Conservation (phyloP, 2,888 invertebrate genomes). For the Epistrophe grossulariae region DNA sequence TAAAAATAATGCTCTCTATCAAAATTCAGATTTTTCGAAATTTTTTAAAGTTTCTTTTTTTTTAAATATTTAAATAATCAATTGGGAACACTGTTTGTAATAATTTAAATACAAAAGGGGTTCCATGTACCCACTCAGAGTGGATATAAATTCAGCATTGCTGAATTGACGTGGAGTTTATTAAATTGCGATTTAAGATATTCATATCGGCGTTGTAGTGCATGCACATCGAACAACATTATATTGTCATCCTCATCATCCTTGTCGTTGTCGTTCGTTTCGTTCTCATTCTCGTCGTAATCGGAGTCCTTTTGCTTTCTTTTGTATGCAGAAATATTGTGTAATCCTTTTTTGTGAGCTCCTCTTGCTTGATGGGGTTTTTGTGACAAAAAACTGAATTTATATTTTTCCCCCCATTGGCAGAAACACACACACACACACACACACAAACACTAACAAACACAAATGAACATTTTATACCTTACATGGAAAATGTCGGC, state of each 20-base stretch:
- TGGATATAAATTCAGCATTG: constrained; percentile 45
- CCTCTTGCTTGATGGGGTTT: constrained; percentile 19
- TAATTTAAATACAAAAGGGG: constrained; percentile 1
- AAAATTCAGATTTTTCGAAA: too few relatives aligned
- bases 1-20: too few relatives aligned
- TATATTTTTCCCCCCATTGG: constrained; percentile 40
- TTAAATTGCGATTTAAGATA: constrained; percentile 72
- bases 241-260: constrained; percentile 39
- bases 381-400: constrained; percentile 51
- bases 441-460: background rate
- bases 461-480: background rate
- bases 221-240: constrained; percentile 68
- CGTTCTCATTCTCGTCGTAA: constrained; percentile 38
- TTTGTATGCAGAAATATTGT: constrained; percentile 63
- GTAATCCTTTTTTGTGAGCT: constrained; percentile 53
- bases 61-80: background rate
- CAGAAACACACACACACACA: background rate
- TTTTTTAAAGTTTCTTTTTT: too few relatives aligned
- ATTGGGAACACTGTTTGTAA: constrained; percentile 19
- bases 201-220: constrained; percentile 71
- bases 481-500: constrained; percentile 14
- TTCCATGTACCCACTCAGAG: constrained; percentile 16
- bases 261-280: constrained; percentile 39
- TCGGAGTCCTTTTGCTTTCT: constrained; percentile 46
- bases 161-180: constrained; percentile 60